These are phyloP conservation scores for Ophion ventricosus DNA, from an alignment of 2,888 invertebrate genomes.

Conservation along the genomic window DNA sequence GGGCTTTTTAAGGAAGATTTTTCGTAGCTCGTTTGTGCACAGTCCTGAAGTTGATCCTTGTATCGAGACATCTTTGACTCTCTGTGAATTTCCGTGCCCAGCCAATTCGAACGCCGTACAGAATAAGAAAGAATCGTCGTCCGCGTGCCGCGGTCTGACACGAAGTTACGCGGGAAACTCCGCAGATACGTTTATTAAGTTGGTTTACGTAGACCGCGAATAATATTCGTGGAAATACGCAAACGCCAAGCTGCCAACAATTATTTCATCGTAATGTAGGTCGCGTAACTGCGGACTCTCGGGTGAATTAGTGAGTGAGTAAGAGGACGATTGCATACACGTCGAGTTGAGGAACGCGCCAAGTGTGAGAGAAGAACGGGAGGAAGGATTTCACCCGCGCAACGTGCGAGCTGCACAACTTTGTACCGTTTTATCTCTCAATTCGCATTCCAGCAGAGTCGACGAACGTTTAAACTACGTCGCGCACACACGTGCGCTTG, in stretches of 20 bases:
- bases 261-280: conserved; percentile 80
- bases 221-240: conserved; percentile 38
- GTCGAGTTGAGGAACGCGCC: conserved; percentile 58
- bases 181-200: background rate
- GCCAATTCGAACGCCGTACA: background rate
- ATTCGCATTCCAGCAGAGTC: conserved; percentile 79
- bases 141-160: background rate
- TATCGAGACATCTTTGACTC: too few species aligned
- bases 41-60: too few species aligned
- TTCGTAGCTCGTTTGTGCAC: too few species aligned
- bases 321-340: conserved; percentile 52
- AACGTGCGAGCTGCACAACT: conserved; percentile 73
- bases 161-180: conserved; percentile 25
- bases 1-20: background rate
- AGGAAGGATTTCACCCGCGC: conserved; percentile 52
- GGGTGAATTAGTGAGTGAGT: conserved; percentile 78
- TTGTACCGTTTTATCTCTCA: conserved; percentile 80
- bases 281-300: conserved; percentile 77
- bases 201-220: conserved; percentile 19
- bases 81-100: too few species aligned
- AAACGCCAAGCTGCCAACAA: conserved; percentile 69
- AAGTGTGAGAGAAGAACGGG: conserved; percentile 60
- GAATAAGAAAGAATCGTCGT: background rate
- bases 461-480: conserved; percentile 79
- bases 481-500: conserved; percentile 66